Conservation (phyloP, 2,888 invertebrate genomes). For the Brachyopa scutellaris region DNA sequence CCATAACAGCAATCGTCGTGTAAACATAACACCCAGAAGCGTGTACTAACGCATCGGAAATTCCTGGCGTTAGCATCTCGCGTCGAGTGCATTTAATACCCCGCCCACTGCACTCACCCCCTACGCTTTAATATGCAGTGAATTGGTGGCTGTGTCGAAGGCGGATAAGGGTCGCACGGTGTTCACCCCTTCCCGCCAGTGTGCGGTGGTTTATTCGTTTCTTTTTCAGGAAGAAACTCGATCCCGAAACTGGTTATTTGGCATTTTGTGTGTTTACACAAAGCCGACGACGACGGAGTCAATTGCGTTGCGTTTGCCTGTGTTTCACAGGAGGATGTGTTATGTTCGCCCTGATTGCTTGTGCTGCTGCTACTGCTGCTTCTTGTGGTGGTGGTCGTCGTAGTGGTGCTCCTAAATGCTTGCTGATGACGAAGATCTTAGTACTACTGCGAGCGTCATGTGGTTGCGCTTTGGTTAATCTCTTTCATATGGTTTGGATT, state of each 20-base stretch:
- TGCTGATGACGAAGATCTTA: conserved; percentile 53
- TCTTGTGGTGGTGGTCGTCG: conserved; percentile 38
- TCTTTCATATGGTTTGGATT: conserved; percentile 72
- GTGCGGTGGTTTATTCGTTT: conserved; percentile 26
- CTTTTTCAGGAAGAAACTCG: conserved; percentile 62
- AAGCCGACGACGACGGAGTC: conserved; percentile 49
- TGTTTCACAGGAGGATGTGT: conserved; percentile 8
- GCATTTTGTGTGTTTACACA: conserved; percentile 64
- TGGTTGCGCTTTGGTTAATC: conserved; percentile 72
- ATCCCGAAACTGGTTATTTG: conserved; percentile 64
- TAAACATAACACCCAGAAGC: conserved; percentile 63
- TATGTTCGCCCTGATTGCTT: neutral
- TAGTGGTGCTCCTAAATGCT: conserved; percentile 36
- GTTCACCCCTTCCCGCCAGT: conserved; percentile 33
- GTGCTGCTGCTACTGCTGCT: conserved; percentile 3
- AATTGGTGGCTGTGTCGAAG: too few relatives aligned
- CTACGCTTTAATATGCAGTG: too few relatives aligned
- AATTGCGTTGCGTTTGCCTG: conserved; percentile 42
- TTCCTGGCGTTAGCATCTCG: conserved; percentile 70
- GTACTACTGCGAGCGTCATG: conserved; percentile 60
- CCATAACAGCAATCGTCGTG: conserved; percentile 5
- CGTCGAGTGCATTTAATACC: conserved; percentile 32
- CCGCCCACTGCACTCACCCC: neutral
- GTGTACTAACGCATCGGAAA: conserved; percentile 52
- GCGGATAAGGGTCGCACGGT: conserved; percentile 20